Evolutionary conservation across 2,113 vertebrate genomes (phyloP), one percentile per base, ranked within the genome.

Genomic region (Galbula dea): DNA sequence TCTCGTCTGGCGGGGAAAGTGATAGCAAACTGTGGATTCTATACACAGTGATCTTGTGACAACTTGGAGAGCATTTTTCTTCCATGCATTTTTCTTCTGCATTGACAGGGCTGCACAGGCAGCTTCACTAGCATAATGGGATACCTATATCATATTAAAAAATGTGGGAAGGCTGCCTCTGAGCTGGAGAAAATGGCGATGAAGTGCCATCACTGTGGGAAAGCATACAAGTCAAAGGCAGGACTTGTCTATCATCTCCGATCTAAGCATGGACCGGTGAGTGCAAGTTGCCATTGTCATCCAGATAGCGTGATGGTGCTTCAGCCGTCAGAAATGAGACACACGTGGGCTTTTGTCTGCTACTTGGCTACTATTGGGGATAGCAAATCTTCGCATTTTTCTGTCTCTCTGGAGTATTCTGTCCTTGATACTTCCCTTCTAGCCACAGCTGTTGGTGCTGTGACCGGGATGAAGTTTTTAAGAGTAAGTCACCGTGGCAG

Each of bases 51-150:
- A 12, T 45, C 30, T 18, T 36, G 32, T 29, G 55, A 41, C 37
- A 34, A 29, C 59, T 62, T 30, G 34, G 51, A 58, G 55, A 88
- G 54, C 0, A 0, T 8, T 83, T 73, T 85, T 65, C n/a, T 49
- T 62, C 54, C 13, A 21, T 46, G 15, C 37, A 12, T 88, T 73
- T 96, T 84, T 93, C 54, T 93, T 95, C 34, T 94, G n/a, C 82
- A 27, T 84, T 75, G 62, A 49, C 96, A 99, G 99, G 98, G 98
- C 88, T 99, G 99, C 75, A 97, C 86, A 14, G 98, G 98, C 79
- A 99, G 98, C 86, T 99, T 99, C 94, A 99, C 98, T 87, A 99
- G 98, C 96, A 98, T 99, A 88, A 99, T 99, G 98, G 99, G 99
- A 29, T 99, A 99, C 78, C 91, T 99, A 4, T 99, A 99, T 93